Percentiles rank a stretch among this genome's conserved stretches.
Evolutionary conservation across 2,888 invertebrate genomes (phyloP).

Genomic region (Dione juno): DNA sequence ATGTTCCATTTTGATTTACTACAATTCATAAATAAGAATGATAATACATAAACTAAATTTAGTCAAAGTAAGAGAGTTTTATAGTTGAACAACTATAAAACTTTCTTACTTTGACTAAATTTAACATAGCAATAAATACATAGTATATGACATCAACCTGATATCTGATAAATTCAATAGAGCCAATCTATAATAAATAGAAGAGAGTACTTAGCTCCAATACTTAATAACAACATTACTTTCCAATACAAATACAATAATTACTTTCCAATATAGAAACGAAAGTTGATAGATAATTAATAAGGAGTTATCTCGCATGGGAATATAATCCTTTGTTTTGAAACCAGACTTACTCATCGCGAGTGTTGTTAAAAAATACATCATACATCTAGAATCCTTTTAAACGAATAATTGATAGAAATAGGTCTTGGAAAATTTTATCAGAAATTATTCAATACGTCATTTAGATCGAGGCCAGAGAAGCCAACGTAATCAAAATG

Average conservation of each 20-base stretch:
- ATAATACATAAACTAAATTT: not conserved
- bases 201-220: not conserved
- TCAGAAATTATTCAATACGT: constrained; percentile 64
- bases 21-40: constrained; percentile 33
- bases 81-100: too few relatives aligned
- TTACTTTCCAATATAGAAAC: not conserved
- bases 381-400: not conserved
- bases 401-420: constrained; percentile 1
- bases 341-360: not conserved
- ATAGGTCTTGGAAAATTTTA: constrained; percentile 40
- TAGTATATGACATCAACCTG: not conserved
- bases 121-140: not conserved
- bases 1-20: constrained; percentile 81
- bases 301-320: not conserved
- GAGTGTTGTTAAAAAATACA: not conserved
- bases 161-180: not conserved
- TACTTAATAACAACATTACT: too few relatives aligned
- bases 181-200: not conserved
- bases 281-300: not conserved
- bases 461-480: constrained; percentile 65
- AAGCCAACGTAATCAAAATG: constrained; percentile 78
- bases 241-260: too few relatives aligned
- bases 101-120: not conserved
- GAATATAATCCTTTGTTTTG: not conserved
- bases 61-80: not conserved